Conservation (phyloP, 2,888 invertebrate species). For the Nephrotoma appendiculata region DNA sequence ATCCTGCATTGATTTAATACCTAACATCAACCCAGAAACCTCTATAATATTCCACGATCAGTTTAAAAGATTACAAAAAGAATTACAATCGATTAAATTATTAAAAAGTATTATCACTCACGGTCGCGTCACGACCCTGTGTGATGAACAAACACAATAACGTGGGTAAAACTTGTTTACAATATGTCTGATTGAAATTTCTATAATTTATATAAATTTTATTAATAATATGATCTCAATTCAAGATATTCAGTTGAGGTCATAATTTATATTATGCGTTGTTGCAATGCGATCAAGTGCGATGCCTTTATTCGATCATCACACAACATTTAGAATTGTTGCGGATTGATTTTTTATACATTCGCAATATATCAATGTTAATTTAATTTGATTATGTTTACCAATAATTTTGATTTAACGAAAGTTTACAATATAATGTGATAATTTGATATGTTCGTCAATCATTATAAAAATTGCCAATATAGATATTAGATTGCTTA, state of each 20-base stretch:
- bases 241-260: not conserved
- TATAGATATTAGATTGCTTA: not conserved
- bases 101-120: not conserved
- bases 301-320: not conserved
- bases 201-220: not conserved
- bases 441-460: not conserved
- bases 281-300: not conserved
- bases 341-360: too few relatives aligned
- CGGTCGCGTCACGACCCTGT: not conserved
- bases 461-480: not conserved
- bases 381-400: not conserved
- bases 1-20: too few relatives aligned
- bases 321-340: too few relatives aligned
- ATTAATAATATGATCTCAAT: not conserved
- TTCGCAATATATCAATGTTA: not conserved
- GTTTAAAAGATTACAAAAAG: too few relatives aligned
- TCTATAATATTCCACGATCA: not conserved
- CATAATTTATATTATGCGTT: not conserved
- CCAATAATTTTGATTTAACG: not conserved
- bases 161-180: not conserved
- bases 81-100: not conserved
- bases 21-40: too few relatives aligned
- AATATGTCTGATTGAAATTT: not conserved
- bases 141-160: not conserved
- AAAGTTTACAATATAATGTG: not conserved